Base-by-base conservation (phyloP, 1,140 invertebrate genomes). In the Teleopsis dalmanni region DNA sequence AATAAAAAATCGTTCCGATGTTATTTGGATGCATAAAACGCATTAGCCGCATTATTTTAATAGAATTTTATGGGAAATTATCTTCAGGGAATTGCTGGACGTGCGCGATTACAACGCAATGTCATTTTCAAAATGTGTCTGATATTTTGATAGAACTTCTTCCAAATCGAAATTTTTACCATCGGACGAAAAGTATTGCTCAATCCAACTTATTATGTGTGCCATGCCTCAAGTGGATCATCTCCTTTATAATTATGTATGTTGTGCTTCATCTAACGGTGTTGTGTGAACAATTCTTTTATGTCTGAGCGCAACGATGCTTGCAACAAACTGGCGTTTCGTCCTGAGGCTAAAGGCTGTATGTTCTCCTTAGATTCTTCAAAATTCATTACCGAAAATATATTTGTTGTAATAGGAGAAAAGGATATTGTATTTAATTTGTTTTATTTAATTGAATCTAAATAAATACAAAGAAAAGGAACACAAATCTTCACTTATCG, bases 361-460 rank as follows among this genome's bases (percentile, higher is more conserved):
- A 95, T 91, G 73, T 95, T 94, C 75, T 94, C 91, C 73, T 95
- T 95, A 56, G 85, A 81, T 52, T 75, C 70, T 62, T 81, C 81
- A 60, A 83, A 80, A 71, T 83, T 79, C 81, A 83, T 83, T 22
- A 40, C n/a, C n/a, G n/a, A n/a, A n/a, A n/a, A n/a, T n/a, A n/a
- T n/a, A n/a, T n/a, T n/a, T n/a, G n/a, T n/a, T n/a, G n/a, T n/a
- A n/a, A n/a, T n/a, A n/a, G n/a, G n/a, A n/a, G n/a, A n/a, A n/a
- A n/a, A n/a, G n/a, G n/a, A n/a, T n/a, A n/a, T n/a, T n/a, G n/a
- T n/a, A n/a, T n/a, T n/a, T n/a, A n/a, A n/a, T n/a, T n/a, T n/a
- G n/a, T n/a, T n/a, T n/a, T n/a, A n/a, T n/a, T n/a, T n/a, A n/a
- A n/a, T n/a, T n/a, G n/a, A n/a, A n/a, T n/a, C n/a, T n/a, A n/a